phyloP scores from a whole-genome alignment of 2,113 vertebrate species.

The Petroica traversi region DNA sequence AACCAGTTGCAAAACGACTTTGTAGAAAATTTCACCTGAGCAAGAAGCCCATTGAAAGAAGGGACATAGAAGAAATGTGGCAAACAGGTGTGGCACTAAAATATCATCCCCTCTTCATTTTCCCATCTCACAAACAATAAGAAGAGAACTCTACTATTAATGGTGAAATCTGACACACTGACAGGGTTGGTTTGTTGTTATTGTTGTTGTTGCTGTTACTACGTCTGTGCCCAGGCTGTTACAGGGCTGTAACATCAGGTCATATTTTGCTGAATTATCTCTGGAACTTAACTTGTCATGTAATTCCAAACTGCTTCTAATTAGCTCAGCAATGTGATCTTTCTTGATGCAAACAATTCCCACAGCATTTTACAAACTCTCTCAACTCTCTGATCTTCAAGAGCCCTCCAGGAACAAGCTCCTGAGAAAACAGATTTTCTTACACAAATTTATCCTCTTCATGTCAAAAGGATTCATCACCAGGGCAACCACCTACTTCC shows the following conservation, averaged over 20 bases:
- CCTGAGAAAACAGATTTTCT: background rate
- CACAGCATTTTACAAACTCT: background rate
- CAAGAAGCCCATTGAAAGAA: background rate
- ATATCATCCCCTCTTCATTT: background rate
- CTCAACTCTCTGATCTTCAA: background rate
- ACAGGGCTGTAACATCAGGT: background rate
- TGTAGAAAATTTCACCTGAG: background rate
- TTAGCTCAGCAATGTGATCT: background rate
- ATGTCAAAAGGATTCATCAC: background rate
- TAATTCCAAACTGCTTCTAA: background rate
- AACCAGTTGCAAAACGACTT: background rate
- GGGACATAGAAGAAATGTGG: background rate
- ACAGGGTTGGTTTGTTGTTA: background rate
- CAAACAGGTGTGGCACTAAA: background rate
- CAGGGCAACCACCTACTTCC: background rate
- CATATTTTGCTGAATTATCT: background rate
- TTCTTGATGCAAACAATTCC: background rate
- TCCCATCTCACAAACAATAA: background rate
- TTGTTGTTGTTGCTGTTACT: background rate
- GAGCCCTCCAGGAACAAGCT: background rate
- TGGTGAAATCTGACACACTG: background rate
- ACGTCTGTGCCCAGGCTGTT: background rate
- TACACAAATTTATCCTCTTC: background rate
- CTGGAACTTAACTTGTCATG: background rate
- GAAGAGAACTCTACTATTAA: background rate